These are phyloP conservation scores for Musca vetustissima DNA, from an alignment of 1,140 invertebrate species.

Conservation along the genomic window DNA sequence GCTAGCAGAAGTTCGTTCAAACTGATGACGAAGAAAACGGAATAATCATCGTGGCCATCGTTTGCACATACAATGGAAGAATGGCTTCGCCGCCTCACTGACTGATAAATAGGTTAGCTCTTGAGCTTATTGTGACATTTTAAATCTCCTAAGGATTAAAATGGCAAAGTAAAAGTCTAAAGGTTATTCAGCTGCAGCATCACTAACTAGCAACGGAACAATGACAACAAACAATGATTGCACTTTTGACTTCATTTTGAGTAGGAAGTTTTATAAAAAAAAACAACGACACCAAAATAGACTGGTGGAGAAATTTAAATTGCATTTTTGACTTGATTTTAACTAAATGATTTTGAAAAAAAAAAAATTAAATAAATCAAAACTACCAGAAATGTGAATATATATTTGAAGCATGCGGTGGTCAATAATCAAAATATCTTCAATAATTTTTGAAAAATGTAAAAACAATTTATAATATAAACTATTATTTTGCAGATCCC, in stretches of 20 bases:
- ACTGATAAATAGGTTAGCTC: conserved; percentile 10
- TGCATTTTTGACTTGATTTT: conserved; percentile 10
- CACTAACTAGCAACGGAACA: neutral
- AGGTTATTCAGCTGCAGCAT: conserved; percentile 4
- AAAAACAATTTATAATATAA: too few species aligned
- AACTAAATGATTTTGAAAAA: too few species aligned
- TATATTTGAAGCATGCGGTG: too few species aligned
- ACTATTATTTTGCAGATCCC: too few species aligned
- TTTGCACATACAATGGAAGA: too few species aligned
- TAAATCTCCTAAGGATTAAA: conserved; percentile 19
- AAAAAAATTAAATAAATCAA: too few species aligned
- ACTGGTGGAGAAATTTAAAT: neutral
- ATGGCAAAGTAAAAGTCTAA: conserved; percentile 13
- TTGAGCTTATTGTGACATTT: conserved; percentile 14
- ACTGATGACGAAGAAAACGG: neutral
- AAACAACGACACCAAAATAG: too few species aligned
- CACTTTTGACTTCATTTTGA: conserved; percentile 8
- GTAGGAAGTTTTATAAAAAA: too few species aligned
- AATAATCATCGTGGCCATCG: neutral
- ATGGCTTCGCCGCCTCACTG: neutral
- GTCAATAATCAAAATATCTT: too few species aligned
- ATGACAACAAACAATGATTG: too few species aligned
- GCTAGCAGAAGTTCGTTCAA: neutral
- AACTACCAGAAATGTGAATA: too few species aligned
- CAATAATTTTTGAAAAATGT: too few species aligned